phyloP scores from a whole-genome alignment of 2,888 invertebrate genomes.

The Clepsis dumicolana region DNA sequence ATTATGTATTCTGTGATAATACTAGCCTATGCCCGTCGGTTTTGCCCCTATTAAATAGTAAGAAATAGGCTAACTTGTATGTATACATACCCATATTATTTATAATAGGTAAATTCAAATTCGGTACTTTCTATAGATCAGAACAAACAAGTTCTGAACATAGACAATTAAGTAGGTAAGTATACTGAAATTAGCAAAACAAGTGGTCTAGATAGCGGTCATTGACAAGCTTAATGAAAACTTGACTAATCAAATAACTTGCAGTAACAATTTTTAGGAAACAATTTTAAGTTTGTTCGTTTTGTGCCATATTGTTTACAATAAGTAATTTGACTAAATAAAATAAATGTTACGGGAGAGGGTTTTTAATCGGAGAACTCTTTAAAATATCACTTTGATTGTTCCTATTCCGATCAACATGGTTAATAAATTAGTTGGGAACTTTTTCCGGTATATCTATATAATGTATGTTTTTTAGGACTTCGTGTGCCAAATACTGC shows the following conservation, averaged over 20 bases:
- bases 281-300: neutral
- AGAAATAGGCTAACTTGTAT: no score
- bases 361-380: no score
- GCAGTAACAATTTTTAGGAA: constrained; percentile 2
- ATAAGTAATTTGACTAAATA: no score
- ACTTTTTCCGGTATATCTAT: no score
- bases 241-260: neutral
- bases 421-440: no score
- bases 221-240: constrained; percentile 15
- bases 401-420: no score
- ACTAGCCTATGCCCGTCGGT: no score
- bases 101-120: neutral
- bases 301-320: no score
- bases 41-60: no score
- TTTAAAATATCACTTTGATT: no score
- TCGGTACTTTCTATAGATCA: constrained; percentile 19
- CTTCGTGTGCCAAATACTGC: constrained; percentile 94
- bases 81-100: neutral
- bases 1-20: no score
- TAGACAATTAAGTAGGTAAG: neutral
- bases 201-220: constrained; percentile 35
- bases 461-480: constrained; percentile 82
- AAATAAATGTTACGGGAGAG: no score
- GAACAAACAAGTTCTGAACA: constrained; percentile 5
- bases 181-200: constrained; percentile 30